phyloP scores from a whole-genome alignment of 1,140 invertebrate genomes.

The Dufourea novaeangliae region DNA sequence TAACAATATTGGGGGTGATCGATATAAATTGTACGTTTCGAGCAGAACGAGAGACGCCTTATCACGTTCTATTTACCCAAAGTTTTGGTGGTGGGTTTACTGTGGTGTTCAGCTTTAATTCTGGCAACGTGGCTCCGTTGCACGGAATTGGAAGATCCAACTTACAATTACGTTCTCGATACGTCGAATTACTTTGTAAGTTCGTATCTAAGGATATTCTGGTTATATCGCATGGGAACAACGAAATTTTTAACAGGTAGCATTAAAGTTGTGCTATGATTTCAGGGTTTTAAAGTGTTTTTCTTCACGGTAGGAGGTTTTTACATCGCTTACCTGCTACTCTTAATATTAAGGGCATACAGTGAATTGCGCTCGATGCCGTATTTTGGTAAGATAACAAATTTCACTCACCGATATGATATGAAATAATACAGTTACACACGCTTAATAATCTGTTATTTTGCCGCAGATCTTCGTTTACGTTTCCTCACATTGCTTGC shows the following conservation, averaged over 20 bases:
- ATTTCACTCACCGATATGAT: background rate
- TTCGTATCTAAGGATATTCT: conserved; percentile 53
- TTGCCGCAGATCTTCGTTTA: conserved; percentile 91
- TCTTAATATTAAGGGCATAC: conserved; percentile 94
- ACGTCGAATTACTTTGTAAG: conserved; percentile 94
- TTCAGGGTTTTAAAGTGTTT: conserved; percentile 91
- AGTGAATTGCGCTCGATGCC: conserved; percentile 97
- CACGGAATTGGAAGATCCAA: conserved; percentile 94
- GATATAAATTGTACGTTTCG: conserved; percentile 34
- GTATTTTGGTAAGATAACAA: conserved; percentile 91
- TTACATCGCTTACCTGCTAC: conserved; percentile 92
- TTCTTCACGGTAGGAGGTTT: conserved; percentile 93
- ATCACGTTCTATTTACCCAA: conserved; percentile 96
- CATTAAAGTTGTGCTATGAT: conserved; percentile 69
- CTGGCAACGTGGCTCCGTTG: conserved; percentile 94
- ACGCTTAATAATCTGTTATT: background rate
- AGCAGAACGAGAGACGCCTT: conserved; percentile 92
- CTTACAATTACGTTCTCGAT: conserved; percentile 95
- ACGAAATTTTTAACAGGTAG: conserved; percentile 3
- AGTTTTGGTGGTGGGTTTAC: conserved; percentile 91
- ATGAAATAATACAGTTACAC: background rate
- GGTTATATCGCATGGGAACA: no score
- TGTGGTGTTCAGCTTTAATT: conserved; percentile 93
- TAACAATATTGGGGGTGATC: background rate
- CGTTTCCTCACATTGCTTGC: conserved; percentile 95